Evolutionary conservation across 1,140 invertebrate species (phyloP).

Genomic region (Holcopasites calliopsidis): DNA sequence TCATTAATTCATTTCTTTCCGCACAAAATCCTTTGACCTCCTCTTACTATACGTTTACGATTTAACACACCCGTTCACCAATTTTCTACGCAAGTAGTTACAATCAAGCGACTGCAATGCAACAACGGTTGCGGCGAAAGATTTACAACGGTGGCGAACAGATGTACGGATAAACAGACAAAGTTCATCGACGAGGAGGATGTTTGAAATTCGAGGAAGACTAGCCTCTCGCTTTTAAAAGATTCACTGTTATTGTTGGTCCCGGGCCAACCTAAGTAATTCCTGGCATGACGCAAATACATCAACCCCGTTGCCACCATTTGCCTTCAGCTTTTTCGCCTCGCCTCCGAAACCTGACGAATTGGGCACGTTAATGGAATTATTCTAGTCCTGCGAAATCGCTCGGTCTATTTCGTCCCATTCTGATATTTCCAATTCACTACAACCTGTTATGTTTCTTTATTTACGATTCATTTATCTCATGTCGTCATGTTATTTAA

Average conservation of each 20-base stretch:
- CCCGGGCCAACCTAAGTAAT: slow-evolving; percentile 58
- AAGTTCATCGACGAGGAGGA: not conserved
- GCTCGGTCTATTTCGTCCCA: not conserved
- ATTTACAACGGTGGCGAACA: slow-evolving; percentile 48
- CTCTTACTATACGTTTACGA: too few species aligned
- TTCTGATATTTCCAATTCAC: not conserved
- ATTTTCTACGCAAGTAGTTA: not conserved
- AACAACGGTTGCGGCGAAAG: not conserved
- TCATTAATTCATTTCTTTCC: too few species aligned
- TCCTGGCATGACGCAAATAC: slow-evolving; percentile 50
- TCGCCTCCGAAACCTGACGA: not conserved
- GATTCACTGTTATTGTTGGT: slow-evolving; percentile 61
- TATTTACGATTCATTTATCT: too few species aligned
- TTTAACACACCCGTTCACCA: not conserved
- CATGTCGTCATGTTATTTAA: too few species aligned
- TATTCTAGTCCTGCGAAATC: not conserved
- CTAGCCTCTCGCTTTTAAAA: slow-evolving; percentile 57
- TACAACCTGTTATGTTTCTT: too few species aligned
- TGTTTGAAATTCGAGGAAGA: slow-evolving; percentile 39
- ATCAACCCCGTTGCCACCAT: slow-evolving; percentile 27
- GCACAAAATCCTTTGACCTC: too few species aligned
- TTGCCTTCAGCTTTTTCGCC: slow-evolving; percentile 4
- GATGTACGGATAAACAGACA: slow-evolving; percentile 42
- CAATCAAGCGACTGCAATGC: not conserved
- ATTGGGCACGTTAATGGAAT: not conserved